phyloP scores from a whole-genome alignment of 2,888 invertebrate genomes.

The Apotomis turbidana region DNA sequence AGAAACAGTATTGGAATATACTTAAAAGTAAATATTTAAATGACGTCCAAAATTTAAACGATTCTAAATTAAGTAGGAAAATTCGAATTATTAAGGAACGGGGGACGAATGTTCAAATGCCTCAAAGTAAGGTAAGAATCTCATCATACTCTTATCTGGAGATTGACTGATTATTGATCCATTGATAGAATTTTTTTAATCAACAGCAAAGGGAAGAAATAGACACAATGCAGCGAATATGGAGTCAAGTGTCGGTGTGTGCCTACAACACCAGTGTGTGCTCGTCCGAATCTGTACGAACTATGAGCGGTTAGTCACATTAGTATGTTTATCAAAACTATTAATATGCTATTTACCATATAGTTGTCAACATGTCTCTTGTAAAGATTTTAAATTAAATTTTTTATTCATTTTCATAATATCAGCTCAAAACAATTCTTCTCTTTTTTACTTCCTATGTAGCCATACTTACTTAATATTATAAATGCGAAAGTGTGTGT shows the following conservation, averaged over 20 bases:
- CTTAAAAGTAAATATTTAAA: constrained; percentile 70
- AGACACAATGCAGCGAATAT: constrained; percentile 76
- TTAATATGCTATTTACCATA: too few species aligned
- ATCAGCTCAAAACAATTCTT: too few species aligned
- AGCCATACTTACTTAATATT: too few species aligned
- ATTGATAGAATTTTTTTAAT: constrained; percentile 14
- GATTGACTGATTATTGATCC: not conserved
- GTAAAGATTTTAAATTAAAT: too few species aligned
- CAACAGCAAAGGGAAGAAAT: constrained; percentile 78
- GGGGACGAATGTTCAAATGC: constrained; percentile 77
- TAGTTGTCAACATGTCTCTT: too few species aligned
- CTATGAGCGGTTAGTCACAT: constrained; percentile 71
- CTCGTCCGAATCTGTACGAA: constrained; percentile 66
- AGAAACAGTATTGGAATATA: constrained; percentile 75
- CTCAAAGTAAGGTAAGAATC: constrained; percentile 70
- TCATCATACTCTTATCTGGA: constrained; percentile 12
- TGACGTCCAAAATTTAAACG: constrained; percentile 52
- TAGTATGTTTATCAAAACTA: not conserved
- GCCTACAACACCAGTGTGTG: constrained; percentile 66
- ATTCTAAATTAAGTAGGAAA: constrained; percentile 64
- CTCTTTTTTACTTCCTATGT: too few species aligned
- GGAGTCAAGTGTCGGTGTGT: constrained; percentile 76
- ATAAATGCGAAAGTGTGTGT: too few species aligned
- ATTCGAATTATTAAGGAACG: constrained; percentile 74
- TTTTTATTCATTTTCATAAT: too few species aligned